Evolutionary conservation across 2,888 invertebrate genomes (phyloP).

Genomic region (Amiota minor): DNA sequence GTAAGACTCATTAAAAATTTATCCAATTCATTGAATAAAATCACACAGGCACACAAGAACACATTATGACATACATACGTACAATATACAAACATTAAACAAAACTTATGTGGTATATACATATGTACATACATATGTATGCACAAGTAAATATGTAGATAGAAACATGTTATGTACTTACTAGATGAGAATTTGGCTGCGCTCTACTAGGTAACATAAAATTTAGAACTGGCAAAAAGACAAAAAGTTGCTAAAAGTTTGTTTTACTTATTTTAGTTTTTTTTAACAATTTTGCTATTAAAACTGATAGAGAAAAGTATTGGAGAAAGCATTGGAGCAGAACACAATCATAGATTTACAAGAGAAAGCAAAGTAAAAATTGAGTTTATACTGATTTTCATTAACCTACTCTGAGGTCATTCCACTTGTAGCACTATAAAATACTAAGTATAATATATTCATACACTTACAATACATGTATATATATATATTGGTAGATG

Average conservation of each 20-base stretch:
- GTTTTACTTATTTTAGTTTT: constrained; percentile 10
- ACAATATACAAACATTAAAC: too few relatives aligned
- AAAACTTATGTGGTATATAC: too few relatives aligned
- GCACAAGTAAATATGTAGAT: not conserved
- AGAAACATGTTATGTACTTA: too few relatives aligned
- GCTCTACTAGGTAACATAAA: not conserved
- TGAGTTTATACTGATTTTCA: constrained; percentile 46
- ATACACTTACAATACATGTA: not conserved
- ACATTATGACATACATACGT: too few relatives aligned
- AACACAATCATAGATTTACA: too few relatives aligned
- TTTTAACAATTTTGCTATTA: not conserved
- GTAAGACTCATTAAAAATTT: too few relatives aligned
- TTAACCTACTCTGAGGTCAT: constrained; percentile 68
- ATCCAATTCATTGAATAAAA: too few relatives aligned
- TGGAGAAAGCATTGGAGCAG: too few relatives aligned
- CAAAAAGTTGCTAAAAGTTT: not conserved
- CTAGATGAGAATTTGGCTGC: too few relatives aligned
- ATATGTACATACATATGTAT: too few relatives aligned
- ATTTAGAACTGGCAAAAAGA: not conserved
- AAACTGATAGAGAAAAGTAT: not conserved
- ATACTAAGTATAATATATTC: not conserved
- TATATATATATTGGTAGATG: not conserved
- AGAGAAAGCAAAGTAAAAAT: not conserved
- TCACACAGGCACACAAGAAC: too few relatives aligned
- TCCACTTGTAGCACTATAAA: constrained; percentile 50